Base-by-base conservation (phyloP, 1,140 invertebrate genomes). In the Drosophila kepulauana region DNA sequence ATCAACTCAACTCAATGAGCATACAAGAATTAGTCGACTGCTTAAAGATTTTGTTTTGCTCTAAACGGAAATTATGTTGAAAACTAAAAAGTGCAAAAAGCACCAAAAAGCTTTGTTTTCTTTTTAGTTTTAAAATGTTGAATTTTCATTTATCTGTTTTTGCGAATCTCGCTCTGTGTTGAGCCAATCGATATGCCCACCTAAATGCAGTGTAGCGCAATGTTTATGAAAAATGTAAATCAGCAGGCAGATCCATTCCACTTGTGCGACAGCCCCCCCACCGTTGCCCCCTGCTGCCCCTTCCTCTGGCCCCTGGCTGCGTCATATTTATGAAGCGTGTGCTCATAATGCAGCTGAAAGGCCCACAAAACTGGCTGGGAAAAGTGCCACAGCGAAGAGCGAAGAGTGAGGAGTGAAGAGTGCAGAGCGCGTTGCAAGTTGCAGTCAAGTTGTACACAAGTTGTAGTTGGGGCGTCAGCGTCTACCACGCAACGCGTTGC, bases 401-500 rank as follows among this genome's bases (percentile, higher is more conserved):
- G 20, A 25, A 3, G 20, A 25, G 20, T 1, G 16, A 20, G 2
- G 16, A 16, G 16, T 20, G 20, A 3, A 20, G 20, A 25, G 20
- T 25, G 20, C 20, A 25, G 20, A 25, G 20, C 13, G 48, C 49
- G 30, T 8, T 33, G 62, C 62, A 57, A 67, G 41, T 38, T 57
- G 52, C 7, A 43, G 30, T 51, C 63, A 48, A 57, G 41, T 38
- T 49, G 52, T 13, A 38, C 35, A 16, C n/a, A 52, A 38, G 56
- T 20, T 20, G 16, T 16, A 25, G 45, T 45, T 28, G 48, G 38
- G 62, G 73, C 67, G 58, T 71, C 45, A 68, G 78, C 52, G 62
- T 79, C 66, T 63, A 84, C 76, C 80, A 76, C 81, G 82, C 61
- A 78, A 68, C 84, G 84, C 84, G 76, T 87, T 87, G 80, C 85